A percentile compares a stretch with the other conserved stretches of the same genome.
Evolutionary conservation across 2,113 vertebrate species (phyloP).

Genomic region (Camelus dromedarius): DNA sequence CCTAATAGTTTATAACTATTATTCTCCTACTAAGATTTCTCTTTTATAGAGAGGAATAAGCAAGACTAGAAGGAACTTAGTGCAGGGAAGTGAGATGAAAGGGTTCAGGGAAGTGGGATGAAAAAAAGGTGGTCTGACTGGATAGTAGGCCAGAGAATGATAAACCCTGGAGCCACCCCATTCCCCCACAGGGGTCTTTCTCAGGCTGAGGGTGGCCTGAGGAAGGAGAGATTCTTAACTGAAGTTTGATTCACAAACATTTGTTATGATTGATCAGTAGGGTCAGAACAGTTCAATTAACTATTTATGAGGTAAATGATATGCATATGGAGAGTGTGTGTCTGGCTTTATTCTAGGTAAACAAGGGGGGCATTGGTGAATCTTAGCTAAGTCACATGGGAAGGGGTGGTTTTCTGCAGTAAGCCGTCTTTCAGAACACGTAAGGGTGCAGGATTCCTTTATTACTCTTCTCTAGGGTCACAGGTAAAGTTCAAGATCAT

Average conservation of each 20-base stretch:
- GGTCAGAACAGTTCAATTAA: background rate
- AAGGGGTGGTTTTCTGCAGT: background rate
- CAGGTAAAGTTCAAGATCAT: background rate
- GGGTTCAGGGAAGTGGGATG: background rate
- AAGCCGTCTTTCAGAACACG: background rate
- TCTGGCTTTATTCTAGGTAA: background rate
- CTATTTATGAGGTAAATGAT: background rate
- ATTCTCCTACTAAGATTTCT: background rate
- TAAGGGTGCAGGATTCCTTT: background rate
- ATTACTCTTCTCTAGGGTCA: background rate
- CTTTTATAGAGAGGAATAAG: background rate
- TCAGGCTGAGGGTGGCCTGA: background rate
- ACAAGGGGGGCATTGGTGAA: accelerated
- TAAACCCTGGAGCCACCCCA: background rate
- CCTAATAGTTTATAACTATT: background rate
- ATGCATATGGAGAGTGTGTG: background rate
- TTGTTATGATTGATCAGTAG: background rate
- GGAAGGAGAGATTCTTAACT: background rate
- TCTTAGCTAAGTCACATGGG: background rate
- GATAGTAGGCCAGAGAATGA: background rate
- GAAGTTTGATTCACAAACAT: background rate
- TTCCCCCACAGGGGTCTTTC: background rate
- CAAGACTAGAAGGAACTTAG: background rate
- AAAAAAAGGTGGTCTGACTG: background rate
- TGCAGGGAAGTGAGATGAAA: background rate